Evolutionary conservation across 2,888 invertebrate species (phyloP).

Genomic region (Tenthredo amoena): DNA sequence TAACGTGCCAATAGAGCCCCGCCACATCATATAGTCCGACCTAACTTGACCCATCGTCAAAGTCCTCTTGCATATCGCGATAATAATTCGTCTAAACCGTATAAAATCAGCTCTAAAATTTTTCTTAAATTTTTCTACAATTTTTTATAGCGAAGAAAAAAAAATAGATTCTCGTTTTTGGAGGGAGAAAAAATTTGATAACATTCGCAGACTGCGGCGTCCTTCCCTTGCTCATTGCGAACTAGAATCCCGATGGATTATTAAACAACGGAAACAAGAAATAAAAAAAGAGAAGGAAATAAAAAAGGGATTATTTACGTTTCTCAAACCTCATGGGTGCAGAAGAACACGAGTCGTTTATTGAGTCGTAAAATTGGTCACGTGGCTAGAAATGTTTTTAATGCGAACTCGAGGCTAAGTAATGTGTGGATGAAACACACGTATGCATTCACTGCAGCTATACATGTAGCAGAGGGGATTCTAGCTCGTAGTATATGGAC

Average conservation of each 20-base stretch:
- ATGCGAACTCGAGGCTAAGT: constrained; percentile 52
- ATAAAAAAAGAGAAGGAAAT: not conserved
- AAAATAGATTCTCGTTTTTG: not conserved
- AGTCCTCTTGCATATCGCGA: not conserved
- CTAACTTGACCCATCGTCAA: not conserved
- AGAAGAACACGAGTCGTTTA: constrained; percentile 62
- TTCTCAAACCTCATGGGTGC: constrained; percentile 47
- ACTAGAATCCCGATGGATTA: constrained; percentile 8
- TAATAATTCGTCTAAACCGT: not conserved
- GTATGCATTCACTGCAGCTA: not conserved
- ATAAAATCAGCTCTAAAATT: not conserved
- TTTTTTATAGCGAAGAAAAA: not conserved
- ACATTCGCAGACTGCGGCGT: too few species aligned
- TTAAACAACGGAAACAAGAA: not conserved
- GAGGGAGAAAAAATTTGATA: not conserved
- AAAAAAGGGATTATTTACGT: constrained; percentile 29
- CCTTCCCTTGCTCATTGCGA: not conserved
- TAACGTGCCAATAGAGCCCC: not conserved
- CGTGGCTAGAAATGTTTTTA: constrained; percentile 71
- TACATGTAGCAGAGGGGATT: constrained; percentile 46
- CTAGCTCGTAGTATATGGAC: not conserved
- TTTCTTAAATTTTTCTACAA: not conserved
- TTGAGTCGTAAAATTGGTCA: constrained; percentile 73
- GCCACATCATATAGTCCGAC: not conserved
- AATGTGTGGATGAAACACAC: not conserved